Evolutionary conservation across 1,140 invertebrate species (phyloP).

Genomic region (Uloborus diversus): DNA sequence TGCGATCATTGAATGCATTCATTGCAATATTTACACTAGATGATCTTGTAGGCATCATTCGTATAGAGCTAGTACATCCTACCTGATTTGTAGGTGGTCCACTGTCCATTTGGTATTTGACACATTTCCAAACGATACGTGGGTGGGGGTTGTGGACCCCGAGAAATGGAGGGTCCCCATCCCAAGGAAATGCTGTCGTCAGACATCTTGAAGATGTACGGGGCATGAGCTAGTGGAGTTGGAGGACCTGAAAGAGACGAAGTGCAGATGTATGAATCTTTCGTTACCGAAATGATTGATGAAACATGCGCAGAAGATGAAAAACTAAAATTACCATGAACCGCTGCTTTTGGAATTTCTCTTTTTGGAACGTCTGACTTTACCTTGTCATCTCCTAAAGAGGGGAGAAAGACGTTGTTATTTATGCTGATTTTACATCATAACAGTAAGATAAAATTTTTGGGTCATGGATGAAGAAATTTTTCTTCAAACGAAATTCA

Average conservation of each 20-base stretch:
- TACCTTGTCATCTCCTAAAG: slow-evolving; percentile 32
- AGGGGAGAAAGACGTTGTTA: too few species aligned
- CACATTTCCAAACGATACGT: slow-evolving; percentile 95
- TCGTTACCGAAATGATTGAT: too few species aligned
- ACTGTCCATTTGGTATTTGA: slow-evolving; percentile 85
- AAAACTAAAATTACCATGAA: too few species aligned
- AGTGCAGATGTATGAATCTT: too few species aligned
- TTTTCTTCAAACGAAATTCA: too few species aligned
- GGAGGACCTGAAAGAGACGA: slow-evolving; percentile 71
- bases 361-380: slow-evolving; percentile 13
- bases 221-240: slow-evolving; percentile 83
- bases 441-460: background rate
- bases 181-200: slow-evolving; percentile 83
- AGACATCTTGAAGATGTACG: slow-evolving; percentile 87
- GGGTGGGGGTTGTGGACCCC: slow-evolving; percentile 80
- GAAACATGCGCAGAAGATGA: too few species aligned
- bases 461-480: too few species aligned
- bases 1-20: too few species aligned
- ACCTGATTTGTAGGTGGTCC: slow-evolving; percentile 82
- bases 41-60: too few species aligned
- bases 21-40: too few species aligned
- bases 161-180: slow-evolving; percentile 89
- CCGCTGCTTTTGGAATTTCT: slow-evolving; percentile 14
- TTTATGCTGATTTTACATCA: too few species aligned
- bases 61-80: too few species aligned